A percentile compares a stretch with the other conserved stretches of the same genome.
Conservation (phyloP, 2,888 invertebrate genomes). For the Synergus gifuensis region DNA sequence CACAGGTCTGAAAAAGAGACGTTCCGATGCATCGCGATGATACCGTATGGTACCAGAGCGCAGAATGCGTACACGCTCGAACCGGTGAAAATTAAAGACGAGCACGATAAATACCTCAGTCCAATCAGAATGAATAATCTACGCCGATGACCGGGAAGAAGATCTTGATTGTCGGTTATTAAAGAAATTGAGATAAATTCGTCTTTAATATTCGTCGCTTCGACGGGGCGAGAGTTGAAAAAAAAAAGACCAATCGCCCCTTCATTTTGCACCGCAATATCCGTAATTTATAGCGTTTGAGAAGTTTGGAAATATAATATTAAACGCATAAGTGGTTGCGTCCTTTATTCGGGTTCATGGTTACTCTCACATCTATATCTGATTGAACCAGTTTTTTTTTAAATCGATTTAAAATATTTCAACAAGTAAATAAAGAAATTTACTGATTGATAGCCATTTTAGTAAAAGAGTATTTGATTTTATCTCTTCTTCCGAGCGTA, state of each 20-base stretch:
- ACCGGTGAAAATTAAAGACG: constrained; percentile 38
- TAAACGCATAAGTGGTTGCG: background rate
- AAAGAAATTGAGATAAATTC: constrained; percentile 42
- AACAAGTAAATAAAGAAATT: constrained; percentile 1
- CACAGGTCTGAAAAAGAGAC: constrained; percentile 36
- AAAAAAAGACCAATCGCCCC: constrained; percentile 17
- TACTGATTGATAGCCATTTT: background rate
- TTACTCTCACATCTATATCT: background rate
- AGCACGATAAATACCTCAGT: constrained; percentile 36
- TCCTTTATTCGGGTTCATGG: constrained; percentile 1
- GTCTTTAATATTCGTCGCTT: constrained; percentile 40
- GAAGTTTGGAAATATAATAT: constrained; percentile 26
- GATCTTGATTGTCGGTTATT: constrained; percentile 36
- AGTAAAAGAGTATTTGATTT: background rate
- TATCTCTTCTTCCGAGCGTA: background rate
- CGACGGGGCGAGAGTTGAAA: background rate
- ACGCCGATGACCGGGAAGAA: constrained; percentile 24
- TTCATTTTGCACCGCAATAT: constrained; percentile 14
- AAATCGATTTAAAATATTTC: background rate
- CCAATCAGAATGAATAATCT: constrained; percentile 36
- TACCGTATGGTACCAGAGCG: constrained; percentile 14
- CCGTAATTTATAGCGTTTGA: constrained; percentile 24
- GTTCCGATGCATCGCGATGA: constrained; percentile 39
- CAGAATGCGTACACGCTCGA: constrained; percentile 25
- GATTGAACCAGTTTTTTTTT: background rate